phyloP scores from a whole-genome alignment of 1,140 invertebrate genomes.

The Brachionus rubens region DNA sequence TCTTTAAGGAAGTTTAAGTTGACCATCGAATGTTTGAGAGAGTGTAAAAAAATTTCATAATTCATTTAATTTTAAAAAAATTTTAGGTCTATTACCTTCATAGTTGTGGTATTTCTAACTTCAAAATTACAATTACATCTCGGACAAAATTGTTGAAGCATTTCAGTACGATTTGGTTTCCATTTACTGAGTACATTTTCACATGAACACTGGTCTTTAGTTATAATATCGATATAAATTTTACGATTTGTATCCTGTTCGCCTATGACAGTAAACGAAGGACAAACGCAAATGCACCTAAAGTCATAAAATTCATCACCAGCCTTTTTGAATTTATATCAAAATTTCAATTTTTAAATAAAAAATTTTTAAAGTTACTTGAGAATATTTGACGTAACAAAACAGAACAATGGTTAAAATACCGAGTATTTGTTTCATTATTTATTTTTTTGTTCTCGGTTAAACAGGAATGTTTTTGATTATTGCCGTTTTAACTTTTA shows the following conservation, averaged over 20 bases:
- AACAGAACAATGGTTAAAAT: neutral
- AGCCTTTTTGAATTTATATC: neutral
- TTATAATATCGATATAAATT: conserved; percentile 39
- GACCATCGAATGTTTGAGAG: no score
- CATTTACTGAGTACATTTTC: conserved; percentile 46
- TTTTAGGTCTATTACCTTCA: conserved; percentile 12
- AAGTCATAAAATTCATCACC: conserved; percentile 45
- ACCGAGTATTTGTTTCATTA: no score
- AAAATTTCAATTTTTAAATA: neutral
- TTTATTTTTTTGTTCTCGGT: no score
- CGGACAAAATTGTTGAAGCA: conserved; percentile 35
- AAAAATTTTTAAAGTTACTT: neutral
- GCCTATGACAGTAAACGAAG: conserved; percentile 39
- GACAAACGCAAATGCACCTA: conserved; percentile 45
- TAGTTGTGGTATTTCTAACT: conserved; percentile 43
- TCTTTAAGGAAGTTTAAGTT: no score
- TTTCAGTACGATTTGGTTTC: conserved; percentile 22
- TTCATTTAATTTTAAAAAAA: neutral
- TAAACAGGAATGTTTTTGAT: no score
- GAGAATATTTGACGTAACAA: neutral
- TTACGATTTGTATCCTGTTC: conserved; percentile 25
- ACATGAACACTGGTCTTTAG: conserved; percentile 34
- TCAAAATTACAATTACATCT: conserved; percentile 44
- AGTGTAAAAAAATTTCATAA: conserved; percentile 51
- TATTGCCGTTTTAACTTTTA: no score